Evolutionary conservation across 2,797 vertebrate genomes (phyloP), one percentile per base, ranked within the genome.

Genomic region (Adrianichthys oophorus): DNA sequence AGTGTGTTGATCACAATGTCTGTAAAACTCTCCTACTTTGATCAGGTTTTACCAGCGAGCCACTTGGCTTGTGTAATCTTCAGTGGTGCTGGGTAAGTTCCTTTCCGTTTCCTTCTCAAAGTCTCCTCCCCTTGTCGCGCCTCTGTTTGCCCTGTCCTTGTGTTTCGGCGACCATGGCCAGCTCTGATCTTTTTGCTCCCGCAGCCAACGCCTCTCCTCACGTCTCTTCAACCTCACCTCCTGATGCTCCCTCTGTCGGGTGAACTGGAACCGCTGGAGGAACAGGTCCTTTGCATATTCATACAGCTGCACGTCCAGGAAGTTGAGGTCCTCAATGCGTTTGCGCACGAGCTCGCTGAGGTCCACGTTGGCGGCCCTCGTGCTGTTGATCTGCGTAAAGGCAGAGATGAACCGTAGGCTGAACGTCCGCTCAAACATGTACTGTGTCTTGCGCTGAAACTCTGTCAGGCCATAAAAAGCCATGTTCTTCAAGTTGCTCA

Each of bases 351-450:
- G 86, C 57, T 95, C 92, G 0, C 90, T 94, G 42, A 98, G 93
- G 71, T 98, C 97, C 90, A 98, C 96, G 0, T 96, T 96, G 85
- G 97, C 95, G 18, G 96, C 97, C 5, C 97, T 92, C 0, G 97
- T 99, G 70, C 95, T 95, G 29, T 98, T 99, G 88, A 98, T 94
- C 54, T 99, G 97, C 5, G 96, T 99, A 91, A 99, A 99, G 0
- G 96, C 95, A 1, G 97, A 90, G 83, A 99, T 98, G 90, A 99
- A 99, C 70, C 94, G 94, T 79, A 99, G 93, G 87, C 89, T 95
- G 91, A 99, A 99, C 88, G 96, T 99, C 90, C 95, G 95, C 91
- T 99, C 97, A 46, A 99, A 99, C 87, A 99, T 92, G 89, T 97
- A 98, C 80, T 99, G 97, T 0, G 97, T 98, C 91, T 98, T 99